A percentile compares a stretch with the other conserved stretches of the same genome.
Evolutionary conservation across 2,797 vertebrate species (phyloP).

Genomic region (Naso thynnoides): DNA sequence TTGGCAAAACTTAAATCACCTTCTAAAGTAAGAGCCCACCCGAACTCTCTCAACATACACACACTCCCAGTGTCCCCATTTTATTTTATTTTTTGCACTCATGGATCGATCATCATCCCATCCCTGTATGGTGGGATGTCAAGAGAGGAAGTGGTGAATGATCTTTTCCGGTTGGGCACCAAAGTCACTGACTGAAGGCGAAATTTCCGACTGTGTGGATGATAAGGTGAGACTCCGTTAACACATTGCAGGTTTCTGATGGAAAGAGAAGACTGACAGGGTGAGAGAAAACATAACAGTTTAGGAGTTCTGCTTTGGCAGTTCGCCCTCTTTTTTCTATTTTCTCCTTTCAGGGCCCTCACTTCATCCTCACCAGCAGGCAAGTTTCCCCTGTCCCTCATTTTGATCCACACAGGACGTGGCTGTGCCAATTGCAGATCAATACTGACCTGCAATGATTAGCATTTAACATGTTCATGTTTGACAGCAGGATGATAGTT

Average conservation of each 20-base stretch:
- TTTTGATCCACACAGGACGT: slow-evolving; percentile 33
- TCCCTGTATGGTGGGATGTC: slow-evolving; percentile 61
- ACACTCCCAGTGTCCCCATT: slow-evolving; percentile 26
- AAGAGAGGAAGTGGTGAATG: slow-evolving; percentile 60
- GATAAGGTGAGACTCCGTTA: slow-evolving; percentile 52
- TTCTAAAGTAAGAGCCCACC: slow-evolving; percentile 68
- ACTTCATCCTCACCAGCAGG: slow-evolving; percentile 22
- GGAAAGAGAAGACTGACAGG: slow-evolving; percentile 44
- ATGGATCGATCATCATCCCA: slow-evolving; percentile 69
- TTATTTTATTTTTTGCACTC: slow-evolving; percentile 49
- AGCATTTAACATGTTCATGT: slow-evolving; percentile 53
- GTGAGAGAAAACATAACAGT: slow-evolving; percentile 37
- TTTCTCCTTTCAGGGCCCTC: slow-evolving; percentile 21
- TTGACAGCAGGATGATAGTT: slow-evolving; percentile 33
- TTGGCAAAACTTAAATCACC: slow-evolving; percentile 76
- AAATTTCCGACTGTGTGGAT: slow-evolving; percentile 43
- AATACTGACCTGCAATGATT: slow-evolving; percentile 46
- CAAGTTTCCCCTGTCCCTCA: slow-evolving; percentile 48
- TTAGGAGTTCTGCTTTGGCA: slow-evolving; percentile 49
- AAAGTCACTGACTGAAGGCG: slow-evolving; percentile 60
- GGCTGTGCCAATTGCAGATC: slow-evolving; percentile 39
- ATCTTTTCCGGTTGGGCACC: slow-evolving; percentile 64
- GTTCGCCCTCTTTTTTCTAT: slow-evolving; percentile 38
- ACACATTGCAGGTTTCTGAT: slow-evolving; percentile 18
- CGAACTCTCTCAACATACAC: slow-evolving; percentile 41